phyloP scores from a whole-genome alignment of 2,113 vertebrate species.

The Bettongia penicillata region DNA sequence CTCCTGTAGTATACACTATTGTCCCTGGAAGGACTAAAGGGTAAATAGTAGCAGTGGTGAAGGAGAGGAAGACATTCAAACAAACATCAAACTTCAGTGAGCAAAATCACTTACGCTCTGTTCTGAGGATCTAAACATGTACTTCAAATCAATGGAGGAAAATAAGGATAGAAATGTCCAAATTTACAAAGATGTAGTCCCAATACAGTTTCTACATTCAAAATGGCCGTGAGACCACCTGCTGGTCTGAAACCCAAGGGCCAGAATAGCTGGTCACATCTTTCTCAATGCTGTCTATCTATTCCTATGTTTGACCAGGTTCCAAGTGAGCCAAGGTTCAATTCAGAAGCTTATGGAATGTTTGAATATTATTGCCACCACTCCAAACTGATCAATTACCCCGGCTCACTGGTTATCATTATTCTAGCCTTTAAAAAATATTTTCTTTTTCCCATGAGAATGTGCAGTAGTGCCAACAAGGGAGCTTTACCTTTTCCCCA shows the following conservation, averaged over 20 bases:
- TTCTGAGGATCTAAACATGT: constrained; percentile 58
- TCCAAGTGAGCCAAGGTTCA: constrained; percentile 67
- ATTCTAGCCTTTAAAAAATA: constrained; percentile 63
- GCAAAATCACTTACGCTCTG: constrained; percentile 57
- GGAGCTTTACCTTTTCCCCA: constrained; percentile 49
- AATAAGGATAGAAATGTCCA: constrained; percentile 55
- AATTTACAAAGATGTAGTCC: constrained; percentile 63
- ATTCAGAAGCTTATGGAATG: constrained; percentile 75
- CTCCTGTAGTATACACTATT: constrained; percentile 61
- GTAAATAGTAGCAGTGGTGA: not conserved
- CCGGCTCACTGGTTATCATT: constrained; percentile 56
- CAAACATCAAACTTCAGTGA: constrained; percentile 55
- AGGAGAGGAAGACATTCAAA: constrained; percentile 46
- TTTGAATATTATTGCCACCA: constrained; percentile 74
- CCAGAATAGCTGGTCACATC: constrained; percentile 51
- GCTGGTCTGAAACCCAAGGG: constrained; percentile 53
- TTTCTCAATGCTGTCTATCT: constrained; percentile 49
- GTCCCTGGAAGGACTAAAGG: constrained; percentile 46
- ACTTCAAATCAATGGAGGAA: constrained; percentile 43
- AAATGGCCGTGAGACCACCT: constrained; percentile 63
- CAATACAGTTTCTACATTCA: constrained; percentile 61
- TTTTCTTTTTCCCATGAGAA: constrained; percentile 40
- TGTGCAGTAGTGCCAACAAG: constrained; percentile 59
- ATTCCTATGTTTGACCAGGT: constrained; percentile 67
- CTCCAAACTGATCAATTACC: constrained; percentile 63